Evolutionary conservation across 2,888 invertebrate genomes (phyloP), one percentile per base, ranked within the genome.

Genomic region (Netelia virgata): DNA sequence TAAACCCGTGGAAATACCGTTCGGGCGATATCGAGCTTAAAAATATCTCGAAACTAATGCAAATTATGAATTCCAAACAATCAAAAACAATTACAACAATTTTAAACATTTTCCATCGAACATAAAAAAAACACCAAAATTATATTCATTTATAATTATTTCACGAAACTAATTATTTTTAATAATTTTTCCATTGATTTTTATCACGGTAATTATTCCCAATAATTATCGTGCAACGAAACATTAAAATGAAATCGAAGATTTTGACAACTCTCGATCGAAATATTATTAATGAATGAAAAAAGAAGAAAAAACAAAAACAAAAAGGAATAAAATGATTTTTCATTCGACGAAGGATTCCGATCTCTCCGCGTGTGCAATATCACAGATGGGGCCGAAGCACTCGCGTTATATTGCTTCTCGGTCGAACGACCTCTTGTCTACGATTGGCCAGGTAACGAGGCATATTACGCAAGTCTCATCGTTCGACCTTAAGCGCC

Each of bases 361-460:
- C 75, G 81, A 85, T 85, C 80, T 41, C 20, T 18, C n/a, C 2
- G 57, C 66, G 68, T 57, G 68, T 16, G 14, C 11, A 9, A 55
- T 55, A 55, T 16, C 28, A 55, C n/a, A 55, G 11, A 55, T 55
- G 80, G 57, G 74, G 59, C 59, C 70, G 86, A 43, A 82, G 83
- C 72, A 64, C 73, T 76, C 69, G 86, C 86, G 78, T 87, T 86
- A 87, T 88, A 89, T 88, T 79, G 85, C 87, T 87, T 89, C 87
- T 88, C 85, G 88, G 85, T 88, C 87, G 88, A 86, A 86, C 88
- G 89, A 89, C 87, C 87, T 89, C 88, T 88, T 84, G 83, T 85
- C 84, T 86, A 86, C 88, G 86, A 87, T 86, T 87, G 87, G 87
- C 85, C 85, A 82, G 85, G 78, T 82, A 85, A 85, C 85, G 82